Evolutionary conservation across 2,888 invertebrate species (phyloP), one percentile per base, ranked within the genome.

Genomic region (Polydrusus pterygomalis): DNA sequence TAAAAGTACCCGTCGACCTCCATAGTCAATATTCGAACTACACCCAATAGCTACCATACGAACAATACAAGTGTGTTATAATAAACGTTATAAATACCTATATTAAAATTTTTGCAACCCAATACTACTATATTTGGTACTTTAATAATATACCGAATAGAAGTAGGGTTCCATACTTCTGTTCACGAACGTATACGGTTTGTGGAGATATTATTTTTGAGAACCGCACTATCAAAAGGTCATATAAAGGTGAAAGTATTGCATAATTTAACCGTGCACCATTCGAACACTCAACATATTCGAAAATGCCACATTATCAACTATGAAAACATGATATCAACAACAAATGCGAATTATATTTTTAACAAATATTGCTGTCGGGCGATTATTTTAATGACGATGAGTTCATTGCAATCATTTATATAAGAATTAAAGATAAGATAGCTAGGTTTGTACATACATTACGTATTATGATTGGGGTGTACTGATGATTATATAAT

Each of bases 361-460:
- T 43, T 51, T 18, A 51, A 20, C 2, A 11, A 9, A 18, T 10
- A 9, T 56, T 30, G 25, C 18, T 18, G 18, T n/a, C n/a, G n/a
- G n/a, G n/a, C n/a, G n/a, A 18, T 17, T 51, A 2, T 9, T 74
- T 70, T 70, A 74, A 74, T 54, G 74, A 63, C 74, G 25, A 70
- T 70, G 43, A 70, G 74, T 62, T 74, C 74, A 74, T 70, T 70
- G 74, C 70, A 70, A 70, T 43, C 13, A 49, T 65, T 49, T 65
- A 49, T 13, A 11, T 45, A 30, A 17, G 43, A 43, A 43, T 15
- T 18, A 51, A 13, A 54, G 25, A 54, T 54, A 25, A 51, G 51
- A 51, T 51, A 54, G 18, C 7, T 25, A 25, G 25, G 15, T 49
- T 1, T 49, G 1, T 17, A 8, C 18, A 17, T 49, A n/a, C n/a